phyloP scores from a whole-genome alignment of 2,797 vertebrate genomes.

The Limosa lapponica region DNA sequence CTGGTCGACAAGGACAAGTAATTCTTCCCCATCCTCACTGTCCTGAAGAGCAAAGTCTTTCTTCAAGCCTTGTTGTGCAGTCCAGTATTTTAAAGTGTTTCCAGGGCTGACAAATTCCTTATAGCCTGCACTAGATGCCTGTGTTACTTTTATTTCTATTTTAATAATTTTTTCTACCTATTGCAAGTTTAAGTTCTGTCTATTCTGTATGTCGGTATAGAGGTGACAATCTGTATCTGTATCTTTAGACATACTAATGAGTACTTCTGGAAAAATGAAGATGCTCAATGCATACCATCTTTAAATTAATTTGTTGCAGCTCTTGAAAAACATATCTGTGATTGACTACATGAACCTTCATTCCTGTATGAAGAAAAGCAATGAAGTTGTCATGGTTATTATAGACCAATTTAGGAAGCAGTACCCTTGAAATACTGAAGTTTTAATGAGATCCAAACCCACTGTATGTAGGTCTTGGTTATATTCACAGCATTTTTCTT shows the following conservation, averaged over 20 bases:
- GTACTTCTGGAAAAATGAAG: background rate
- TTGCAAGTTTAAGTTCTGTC: background rate
- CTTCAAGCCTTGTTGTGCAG: background rate
- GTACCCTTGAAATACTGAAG: background rate
- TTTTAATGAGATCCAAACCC: background rate
- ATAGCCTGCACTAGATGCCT: rapidly evolving
- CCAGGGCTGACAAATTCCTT: background rate
- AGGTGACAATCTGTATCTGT: too few relatives aligned
- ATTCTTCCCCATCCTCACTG: background rate
- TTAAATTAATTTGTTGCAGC: background rate
- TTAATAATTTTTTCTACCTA: background rate
- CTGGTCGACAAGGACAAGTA: background rate
- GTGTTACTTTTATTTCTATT: background rate
- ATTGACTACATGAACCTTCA: background rate
- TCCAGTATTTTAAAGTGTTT: background rate
- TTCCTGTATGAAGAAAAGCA: background rate
- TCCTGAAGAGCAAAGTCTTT: background rate
- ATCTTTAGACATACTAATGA: background rate
- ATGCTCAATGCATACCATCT: background rate
- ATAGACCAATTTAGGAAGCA: background rate
- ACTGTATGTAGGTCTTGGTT: background rate
- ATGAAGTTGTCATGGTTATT: background rate
- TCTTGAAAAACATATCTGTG: background rate
- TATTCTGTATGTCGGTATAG: too few relatives aligned
- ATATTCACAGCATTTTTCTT: background rate